Evolutionary conservation across 2,797 vertebrate genomes (phyloP).

Genomic region (Lutjanus campechanus): DNA sequence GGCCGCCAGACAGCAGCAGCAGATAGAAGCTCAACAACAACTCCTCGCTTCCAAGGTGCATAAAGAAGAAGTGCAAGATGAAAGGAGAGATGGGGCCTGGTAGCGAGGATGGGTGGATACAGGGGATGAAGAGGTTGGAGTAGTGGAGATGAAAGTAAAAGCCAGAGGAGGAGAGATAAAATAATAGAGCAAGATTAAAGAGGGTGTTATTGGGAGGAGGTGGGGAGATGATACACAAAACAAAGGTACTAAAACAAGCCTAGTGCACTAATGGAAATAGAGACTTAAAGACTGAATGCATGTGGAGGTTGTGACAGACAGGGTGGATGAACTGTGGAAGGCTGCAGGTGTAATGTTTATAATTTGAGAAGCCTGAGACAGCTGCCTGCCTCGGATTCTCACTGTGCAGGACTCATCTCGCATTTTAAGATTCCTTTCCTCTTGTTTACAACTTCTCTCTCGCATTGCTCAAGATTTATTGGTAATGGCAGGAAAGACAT

Average conservation of each 20-base stretch:
- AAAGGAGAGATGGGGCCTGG: slow-evolving; percentile 38
- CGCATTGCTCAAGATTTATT: slow-evolving; percentile 8
- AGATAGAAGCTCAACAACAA: slow-evolving; percentile 96
- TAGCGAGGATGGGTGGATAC: slow-evolving; percentile 19
- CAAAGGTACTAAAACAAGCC: not conserved
- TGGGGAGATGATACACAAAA: not conserved
- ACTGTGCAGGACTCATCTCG: slow-evolving; percentile 1
- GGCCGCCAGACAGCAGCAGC: slow-evolving; percentile 97
- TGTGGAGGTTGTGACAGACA: slow-evolving; percentile 19
- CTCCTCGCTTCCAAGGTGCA: slow-evolving; percentile 95
- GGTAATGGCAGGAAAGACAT: slow-evolving; percentile 3
- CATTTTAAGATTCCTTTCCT: slow-evolving; percentile 21
- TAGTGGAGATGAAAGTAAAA: slow-evolving; percentile 61
- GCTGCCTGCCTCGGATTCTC: slow-evolving; percentile 36
- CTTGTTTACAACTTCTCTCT: not conserved
- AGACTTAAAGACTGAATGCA: not conserved
- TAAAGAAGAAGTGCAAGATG: slow-evolving; percentile 36
- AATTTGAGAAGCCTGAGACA: slow-evolving; percentile 60
- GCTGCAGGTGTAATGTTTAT: slow-evolving; percentile 45
- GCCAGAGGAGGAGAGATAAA: not conserved
- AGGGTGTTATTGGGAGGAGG: slow-evolving; percentile 10
- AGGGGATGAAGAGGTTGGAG: slow-evolving; percentile 31
- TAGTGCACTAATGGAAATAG: slow-evolving; percentile 18
- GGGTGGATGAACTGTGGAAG: slow-evolving; percentile 32
- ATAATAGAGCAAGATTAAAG: slow-evolving; percentile 47